Base-by-base conservation (phyloP, 1,140 invertebrate species). In the Papilio xuthus region DNA sequence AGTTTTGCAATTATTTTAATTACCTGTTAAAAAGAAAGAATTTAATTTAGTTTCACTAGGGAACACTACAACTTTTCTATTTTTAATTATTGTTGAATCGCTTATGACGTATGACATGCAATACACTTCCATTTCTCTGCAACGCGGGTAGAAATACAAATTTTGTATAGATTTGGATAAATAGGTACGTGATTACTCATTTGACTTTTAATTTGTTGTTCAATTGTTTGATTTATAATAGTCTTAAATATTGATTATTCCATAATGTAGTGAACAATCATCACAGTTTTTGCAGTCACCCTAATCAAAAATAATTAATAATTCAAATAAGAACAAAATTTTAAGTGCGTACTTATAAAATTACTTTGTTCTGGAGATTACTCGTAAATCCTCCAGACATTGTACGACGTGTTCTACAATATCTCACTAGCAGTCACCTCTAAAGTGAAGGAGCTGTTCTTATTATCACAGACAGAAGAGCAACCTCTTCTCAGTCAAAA, bases 401-500 rank as follows among this genome's bases (percentile, higher is more conserved):
- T 13, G 12, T 50, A 37, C 10, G 1, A n/a, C 32, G 12, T 41
- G n/a, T 50, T 60, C 20, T 37, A 20, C 18, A 15, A 44, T 44
- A 15, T 8, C 18, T 7, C 50, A n/a, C 18, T 26, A 56, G 20
- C 53, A 60, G 73, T 26, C 50, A 60, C 50, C 47, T 75, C 47
- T 78, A 83, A 80, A 76, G 69, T 82, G 74, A 79, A 72, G 81
- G 63, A 77, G 78, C 78, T 81, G 79, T 78, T 83, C 81, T 88
- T 83, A 82, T 85, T 81, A 75, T 47, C 77, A 75, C 73, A 78
- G 78, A 75, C 70, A 77, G 78, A 74, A 84, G 82, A 81, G 79
- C 79, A 74, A 74, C 80, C 79, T 84, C 83, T 86, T 85, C 80
- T 86, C 78, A 80, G 70, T 78, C 78, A 88, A 89, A 91, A 88